Percentiles rank a stretch among this genome's conserved stretches.
Conservation (phyloP, 2,797 vertebrate species). For the Xenentodon cancila region DNA sequence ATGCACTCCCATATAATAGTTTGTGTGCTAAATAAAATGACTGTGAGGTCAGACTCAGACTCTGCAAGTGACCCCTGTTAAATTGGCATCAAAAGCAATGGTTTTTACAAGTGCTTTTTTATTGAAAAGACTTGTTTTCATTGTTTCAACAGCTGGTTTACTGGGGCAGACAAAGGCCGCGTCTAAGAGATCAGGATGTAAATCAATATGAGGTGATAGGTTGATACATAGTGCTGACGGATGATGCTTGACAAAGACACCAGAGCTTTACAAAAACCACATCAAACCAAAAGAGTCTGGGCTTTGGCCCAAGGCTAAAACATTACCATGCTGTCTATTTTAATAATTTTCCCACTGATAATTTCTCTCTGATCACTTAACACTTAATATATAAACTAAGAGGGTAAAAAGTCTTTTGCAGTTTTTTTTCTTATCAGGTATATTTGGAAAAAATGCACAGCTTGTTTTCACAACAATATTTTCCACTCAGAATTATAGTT, state of each 20-base stretch:
- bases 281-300: no score
- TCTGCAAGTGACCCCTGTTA: constrained; percentile 39
- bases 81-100: constrained; percentile 48
- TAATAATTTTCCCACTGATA: background rate
- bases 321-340: no score
- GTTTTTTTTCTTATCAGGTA: background rate
- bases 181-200: constrained; percentile 36
- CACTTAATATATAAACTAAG: background rate
- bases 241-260: background rate
- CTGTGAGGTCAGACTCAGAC: constrained; percentile 34
- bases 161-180: constrained; percentile 34
- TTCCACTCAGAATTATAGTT: constrained; percentile 18
- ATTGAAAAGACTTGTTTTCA: constrained; percentile 33
- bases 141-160: constrained; percentile 56
- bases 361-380: background rate
- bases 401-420: constrained; percentile 3
- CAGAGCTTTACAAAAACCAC: no score
- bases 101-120: constrained; percentile 38
- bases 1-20: constrained; percentile 7
- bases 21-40: constrained; percentile 31
- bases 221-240: constrained; percentile 34
- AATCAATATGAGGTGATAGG: constrained; percentile 37
- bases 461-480: constrained; percentile 12
- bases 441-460: constrained; percentile 12
- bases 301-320: no score